phyloP scores from a whole-genome alignment of 2,113 vertebrate species.

The Thryonomys swinderianus region DNA sequence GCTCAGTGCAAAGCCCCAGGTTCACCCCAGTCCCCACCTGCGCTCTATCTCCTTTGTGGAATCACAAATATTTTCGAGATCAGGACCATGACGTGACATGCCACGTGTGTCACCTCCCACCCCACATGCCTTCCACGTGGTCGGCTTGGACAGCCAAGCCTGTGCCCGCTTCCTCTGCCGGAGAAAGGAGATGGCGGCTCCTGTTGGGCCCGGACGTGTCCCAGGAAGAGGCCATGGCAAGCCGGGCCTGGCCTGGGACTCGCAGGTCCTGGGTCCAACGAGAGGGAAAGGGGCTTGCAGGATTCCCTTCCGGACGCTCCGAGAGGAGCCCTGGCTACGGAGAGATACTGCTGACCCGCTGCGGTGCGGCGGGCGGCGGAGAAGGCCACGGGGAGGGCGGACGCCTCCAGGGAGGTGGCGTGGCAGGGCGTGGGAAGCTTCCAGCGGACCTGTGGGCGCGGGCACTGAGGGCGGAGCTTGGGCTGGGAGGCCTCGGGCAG shows the following conservation, averaged over 20 bases:
- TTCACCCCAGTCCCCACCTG: background rate
- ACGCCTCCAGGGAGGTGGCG: no score
- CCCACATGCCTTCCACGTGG: background rate
- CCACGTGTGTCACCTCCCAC: rapidly evolving
- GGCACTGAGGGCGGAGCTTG: background rate
- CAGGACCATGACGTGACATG: rapidly evolving
- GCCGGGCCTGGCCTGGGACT: background rate
- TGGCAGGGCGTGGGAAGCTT: no score
- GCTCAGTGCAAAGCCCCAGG: background rate
- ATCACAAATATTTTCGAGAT: background rate
- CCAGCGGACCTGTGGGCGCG: background rate
- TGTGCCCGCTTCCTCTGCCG: no score
- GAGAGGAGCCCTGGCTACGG: rapidly evolving
- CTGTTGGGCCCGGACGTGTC: rapidly evolving
- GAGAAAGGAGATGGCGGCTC: background rate
- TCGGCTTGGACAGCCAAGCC: background rate
- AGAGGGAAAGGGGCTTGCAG: background rate
- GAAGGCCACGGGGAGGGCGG: no score
- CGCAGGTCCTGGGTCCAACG: background rate
- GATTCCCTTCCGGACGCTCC: background rate
- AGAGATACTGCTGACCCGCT: background rate
- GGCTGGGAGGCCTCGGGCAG: background rate
- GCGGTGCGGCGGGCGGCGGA: no score
- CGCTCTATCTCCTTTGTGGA: background rate
- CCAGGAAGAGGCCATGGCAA: background rate